phyloP scores from a whole-genome alignment of 92 coral and sea anemone genomes.

The Pocillopora meandrina region DNA sequence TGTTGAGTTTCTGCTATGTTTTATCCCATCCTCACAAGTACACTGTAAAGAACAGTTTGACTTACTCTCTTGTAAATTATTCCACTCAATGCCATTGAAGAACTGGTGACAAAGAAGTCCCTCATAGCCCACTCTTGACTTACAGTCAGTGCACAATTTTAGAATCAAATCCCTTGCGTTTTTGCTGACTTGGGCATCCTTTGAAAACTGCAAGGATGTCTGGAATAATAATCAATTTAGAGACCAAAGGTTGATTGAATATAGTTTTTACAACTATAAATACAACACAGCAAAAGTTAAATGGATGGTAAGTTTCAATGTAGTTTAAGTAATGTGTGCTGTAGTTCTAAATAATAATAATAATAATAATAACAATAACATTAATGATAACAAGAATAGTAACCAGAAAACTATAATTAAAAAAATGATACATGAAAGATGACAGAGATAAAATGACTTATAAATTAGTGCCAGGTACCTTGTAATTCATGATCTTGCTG shows the following conservation, averaged over 20 bases:
- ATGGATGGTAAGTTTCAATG: too few species aligned
- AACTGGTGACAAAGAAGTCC: conserved; percentile 79
- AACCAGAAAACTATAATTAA: too few species aligned
- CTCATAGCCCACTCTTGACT: conserved; percentile 76
- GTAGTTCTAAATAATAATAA: too few species aligned
- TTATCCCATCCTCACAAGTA: too few species aligned
- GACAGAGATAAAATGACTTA: too few species aligned
- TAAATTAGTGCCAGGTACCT: conserved; percentile 44
- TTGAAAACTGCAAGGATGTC: conserved; percentile 85
- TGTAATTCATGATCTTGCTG: conserved; percentile 96
- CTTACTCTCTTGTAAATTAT: conserved; percentile 78
- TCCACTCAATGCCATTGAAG: conserved; percentile 85
- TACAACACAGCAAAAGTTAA: too few species aligned
- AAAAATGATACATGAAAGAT: too few species aligned
- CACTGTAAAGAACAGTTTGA: not conserved
- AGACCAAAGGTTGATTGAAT: not conserved
- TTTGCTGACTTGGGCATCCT: conserved; percentile 70
- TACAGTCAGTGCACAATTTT: conserved; percentile 70
- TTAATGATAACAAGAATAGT: too few species aligned
- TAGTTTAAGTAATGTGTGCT: too few species aligned
- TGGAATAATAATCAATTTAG: conserved; percentile 15
- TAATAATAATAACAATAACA: too few species aligned
- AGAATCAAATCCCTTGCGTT: conserved; percentile 76
- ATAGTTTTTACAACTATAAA: too few species aligned
- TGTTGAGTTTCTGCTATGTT: too few species aligned